Percentiles rank a stretch among this genome's conserved stretches.
These are phyloP conservation scores for Echinometra lucunter DNA, from an alignment of 53 echinoderm and acorn worm genomes.

Conservation along the genomic window DNA sequence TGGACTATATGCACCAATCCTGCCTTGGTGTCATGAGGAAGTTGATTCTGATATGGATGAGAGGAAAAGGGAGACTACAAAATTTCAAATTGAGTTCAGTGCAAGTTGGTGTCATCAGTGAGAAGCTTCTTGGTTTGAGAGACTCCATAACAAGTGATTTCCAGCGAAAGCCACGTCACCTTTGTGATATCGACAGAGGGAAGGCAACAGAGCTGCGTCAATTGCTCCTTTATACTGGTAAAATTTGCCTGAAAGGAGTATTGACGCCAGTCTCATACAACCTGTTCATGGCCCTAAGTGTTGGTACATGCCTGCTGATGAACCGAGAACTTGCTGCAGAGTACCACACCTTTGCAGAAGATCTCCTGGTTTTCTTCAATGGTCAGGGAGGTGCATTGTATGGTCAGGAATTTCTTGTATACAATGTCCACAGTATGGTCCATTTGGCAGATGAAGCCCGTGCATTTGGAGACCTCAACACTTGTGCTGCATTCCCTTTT, in stretches of 20 bases:
- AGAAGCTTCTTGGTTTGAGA: conserved; percentile 59
- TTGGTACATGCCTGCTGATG: conserved; percentile 74
- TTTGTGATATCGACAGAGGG: conserved; percentile 79
- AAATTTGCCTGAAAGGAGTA: conserved; percentile 73
- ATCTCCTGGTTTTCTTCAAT: conserved; percentile 74
- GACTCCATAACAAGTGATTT: conserved; percentile 69
- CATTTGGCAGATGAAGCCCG: conserved; percentile 82
- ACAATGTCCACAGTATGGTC: conserved; percentile 83
- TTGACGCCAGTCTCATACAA: conserved; percentile 65
- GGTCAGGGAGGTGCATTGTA: conserved; percentile 74
- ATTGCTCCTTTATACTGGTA: conserved; percentile 80
- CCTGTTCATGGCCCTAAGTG: conserved; percentile 79
- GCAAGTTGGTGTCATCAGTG: conserved; percentile 56
- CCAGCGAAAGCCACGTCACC: conserved; percentile 74
- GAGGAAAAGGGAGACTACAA: conserved; percentile 73
- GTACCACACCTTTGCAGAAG: conserved; percentile 73
- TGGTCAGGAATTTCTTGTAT: conserved; percentile 80
- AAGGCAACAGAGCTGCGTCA: conserved; percentile 80
- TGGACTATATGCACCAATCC: conserved; percentile 80
- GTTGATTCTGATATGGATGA: conserved; percentile 75
- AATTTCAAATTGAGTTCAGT: conserved; percentile 23
- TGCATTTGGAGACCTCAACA: conserved; percentile 70
- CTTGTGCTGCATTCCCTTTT: conserved; percentile 81
- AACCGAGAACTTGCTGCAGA: conserved; percentile 48
- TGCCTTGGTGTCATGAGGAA: conserved; percentile 76